Conservation (phyloP, 2,888 invertebrate species). For the Tribolium freemani region DNA sequence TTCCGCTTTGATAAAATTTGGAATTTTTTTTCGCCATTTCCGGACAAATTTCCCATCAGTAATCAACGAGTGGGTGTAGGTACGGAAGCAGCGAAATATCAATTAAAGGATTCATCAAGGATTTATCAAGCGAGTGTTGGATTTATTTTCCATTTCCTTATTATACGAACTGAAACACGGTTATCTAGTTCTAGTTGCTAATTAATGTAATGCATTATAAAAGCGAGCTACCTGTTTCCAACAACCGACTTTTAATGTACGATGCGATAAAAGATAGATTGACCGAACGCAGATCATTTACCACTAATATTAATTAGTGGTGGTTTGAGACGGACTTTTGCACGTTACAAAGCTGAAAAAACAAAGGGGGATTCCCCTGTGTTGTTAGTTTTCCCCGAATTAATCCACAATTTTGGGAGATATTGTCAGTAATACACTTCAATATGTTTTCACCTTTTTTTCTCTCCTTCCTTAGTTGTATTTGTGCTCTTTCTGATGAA, state of each 20-base stretch:
- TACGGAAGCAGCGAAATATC: constrained; percentile 10
- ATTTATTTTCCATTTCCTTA: constrained; percentile 39
- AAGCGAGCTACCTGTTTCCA: constrained; percentile 30
- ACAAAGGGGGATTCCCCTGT: too few species aligned
- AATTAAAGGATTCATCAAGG: constrained; percentile 37
- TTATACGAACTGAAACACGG: constrained; percentile 27
- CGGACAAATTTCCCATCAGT: neutral
- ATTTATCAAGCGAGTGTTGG: constrained; percentile 16
- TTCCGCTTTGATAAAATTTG: neutral
- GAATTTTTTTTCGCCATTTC: neutral
- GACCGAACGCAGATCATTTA: neutral
- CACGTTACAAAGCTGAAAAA: neutral
- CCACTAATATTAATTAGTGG: neutral
- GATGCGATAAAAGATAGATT: constrained; percentile 11
- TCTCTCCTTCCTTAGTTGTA: neutral
- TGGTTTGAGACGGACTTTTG: neutral
- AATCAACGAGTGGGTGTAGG: neutral
- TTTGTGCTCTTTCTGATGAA: neutral
- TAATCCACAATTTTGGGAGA: neutral
- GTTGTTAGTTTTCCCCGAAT: too few species aligned
- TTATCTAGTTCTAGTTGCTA: constrained; percentile 32
- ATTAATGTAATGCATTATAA: constrained; percentile 37
- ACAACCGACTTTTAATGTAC: constrained; percentile 1
- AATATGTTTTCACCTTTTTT: neutral
- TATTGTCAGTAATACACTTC: neutral